These are phyloP conservation scores for Schizotus pectinicornis DNA, from an alignment of 2,888 invertebrate genomes.

Conservation along the genomic window DNA sequence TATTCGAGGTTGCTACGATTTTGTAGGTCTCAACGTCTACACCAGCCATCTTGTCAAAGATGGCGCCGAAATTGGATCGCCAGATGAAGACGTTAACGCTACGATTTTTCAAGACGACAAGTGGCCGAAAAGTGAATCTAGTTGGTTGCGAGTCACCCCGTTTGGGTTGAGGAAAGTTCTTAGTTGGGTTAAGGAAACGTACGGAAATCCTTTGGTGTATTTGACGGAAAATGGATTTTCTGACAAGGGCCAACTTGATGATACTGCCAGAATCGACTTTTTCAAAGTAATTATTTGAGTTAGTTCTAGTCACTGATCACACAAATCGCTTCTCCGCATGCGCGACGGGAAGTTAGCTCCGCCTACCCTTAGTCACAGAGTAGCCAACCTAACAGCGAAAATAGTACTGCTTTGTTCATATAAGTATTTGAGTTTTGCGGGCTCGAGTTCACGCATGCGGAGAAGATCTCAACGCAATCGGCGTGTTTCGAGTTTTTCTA, in stretches of 20 bases:
- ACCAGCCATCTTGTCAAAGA: constrained; percentile 34
- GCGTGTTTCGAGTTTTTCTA: too few relatives aligned
- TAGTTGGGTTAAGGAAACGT: constrained; percentile 54
- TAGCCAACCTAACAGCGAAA: too few relatives aligned
- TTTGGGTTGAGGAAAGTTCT: constrained; percentile 65
- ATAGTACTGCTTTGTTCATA: too few relatives aligned
- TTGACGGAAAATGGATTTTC: constrained; percentile 67
- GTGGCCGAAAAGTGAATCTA: constrained; percentile 61
- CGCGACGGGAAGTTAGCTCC: too few relatives aligned
- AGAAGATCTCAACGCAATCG: too few relatives aligned
- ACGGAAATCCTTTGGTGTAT: constrained; percentile 62
- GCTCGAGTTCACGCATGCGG: too few relatives aligned
- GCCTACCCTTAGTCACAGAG: too few relatives aligned
- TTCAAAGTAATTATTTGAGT: constrained; percentile 26
- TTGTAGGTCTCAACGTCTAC: constrained; percentile 37
- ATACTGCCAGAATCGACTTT: constrained; percentile 58
- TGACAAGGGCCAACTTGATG: constrained; percentile 58
- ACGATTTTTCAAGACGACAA: constrained; percentile 62
- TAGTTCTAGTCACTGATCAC: too few relatives aligned
- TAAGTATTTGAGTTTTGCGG: too few relatives aligned
- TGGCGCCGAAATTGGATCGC: constrained; percentile 47
- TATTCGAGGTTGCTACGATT: constrained; percentile 37
- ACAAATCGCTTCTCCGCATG: too few relatives aligned
- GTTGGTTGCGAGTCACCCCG: constrained; percentile 57
- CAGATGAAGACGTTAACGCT: constrained; percentile 68